phyloP scores from a whole-genome alignment of 2,113 vertebrate genomes.

The Leucoraja erinaceus region DNA sequence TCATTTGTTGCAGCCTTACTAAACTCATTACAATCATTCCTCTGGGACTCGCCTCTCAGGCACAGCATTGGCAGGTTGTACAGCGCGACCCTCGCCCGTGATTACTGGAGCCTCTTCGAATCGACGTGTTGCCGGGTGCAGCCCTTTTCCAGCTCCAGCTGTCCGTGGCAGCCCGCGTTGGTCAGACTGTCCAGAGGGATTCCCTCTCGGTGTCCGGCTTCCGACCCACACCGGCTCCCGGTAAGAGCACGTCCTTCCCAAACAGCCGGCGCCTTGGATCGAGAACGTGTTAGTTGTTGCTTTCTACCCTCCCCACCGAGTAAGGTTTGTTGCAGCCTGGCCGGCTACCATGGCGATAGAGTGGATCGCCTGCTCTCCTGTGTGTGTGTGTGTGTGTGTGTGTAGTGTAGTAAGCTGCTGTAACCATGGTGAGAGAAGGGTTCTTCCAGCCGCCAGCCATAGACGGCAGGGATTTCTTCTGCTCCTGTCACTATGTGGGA shows the following conservation, averaged over 20 bases:
- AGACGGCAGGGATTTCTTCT: neutral
- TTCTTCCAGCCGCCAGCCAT: neutral
- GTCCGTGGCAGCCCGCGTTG: neutral
- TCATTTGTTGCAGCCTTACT: neutral
- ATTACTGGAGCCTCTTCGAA: neutral
- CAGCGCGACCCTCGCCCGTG: neutral
- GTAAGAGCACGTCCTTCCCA: neutral
- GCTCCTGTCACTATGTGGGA: neutral
- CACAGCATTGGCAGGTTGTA: neutral
- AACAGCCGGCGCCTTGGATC: neutral
- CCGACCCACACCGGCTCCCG: neutral
- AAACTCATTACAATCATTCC: neutral
- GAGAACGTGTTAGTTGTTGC: neutral
- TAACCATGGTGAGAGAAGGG: conserved; percentile 33
- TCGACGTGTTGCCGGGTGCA: neutral
- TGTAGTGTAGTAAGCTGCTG: conserved; percentile 30
- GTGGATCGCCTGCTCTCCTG: conserved; percentile 19
- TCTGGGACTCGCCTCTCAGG: neutral
- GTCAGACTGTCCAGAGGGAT: neutral
- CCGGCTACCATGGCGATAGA: conserved; percentile 20
- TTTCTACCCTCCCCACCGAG: too few species aligned
- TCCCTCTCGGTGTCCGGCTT: neutral
- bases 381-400: too few species aligned
- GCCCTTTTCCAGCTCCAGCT: neutral
- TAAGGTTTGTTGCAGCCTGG: neutral